Percentiles rank a stretch among this genome's conserved stretches.
Evolutionary conservation across 2,113 vertebrate species (phyloP).

Genomic region (Carettochelys insculpta): DNA sequence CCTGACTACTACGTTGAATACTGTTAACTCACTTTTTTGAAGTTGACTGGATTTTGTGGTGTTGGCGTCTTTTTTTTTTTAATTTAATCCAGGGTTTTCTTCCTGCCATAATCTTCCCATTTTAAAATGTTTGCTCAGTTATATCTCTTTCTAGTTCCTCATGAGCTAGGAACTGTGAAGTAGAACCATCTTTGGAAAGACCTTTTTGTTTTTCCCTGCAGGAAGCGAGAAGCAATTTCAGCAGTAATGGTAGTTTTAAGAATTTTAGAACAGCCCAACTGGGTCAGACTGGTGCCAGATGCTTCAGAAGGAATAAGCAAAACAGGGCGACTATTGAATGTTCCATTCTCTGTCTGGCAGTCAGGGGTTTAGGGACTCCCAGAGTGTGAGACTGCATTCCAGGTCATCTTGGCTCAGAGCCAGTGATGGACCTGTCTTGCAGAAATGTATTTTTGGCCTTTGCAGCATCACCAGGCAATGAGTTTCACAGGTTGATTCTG

Average conservation of each 20-base stretch:
- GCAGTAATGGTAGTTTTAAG: not conserved
- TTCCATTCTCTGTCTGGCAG: not conserved
- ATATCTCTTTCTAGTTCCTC: not conserved
- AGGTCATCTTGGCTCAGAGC: not conserved
- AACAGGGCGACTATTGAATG: not conserved
- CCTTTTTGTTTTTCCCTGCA: constrained; percentile 6
- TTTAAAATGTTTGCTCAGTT: not conserved
- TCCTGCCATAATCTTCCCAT: not conserved
- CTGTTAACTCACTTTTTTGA: not conserved
- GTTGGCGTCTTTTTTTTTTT: not conserved
- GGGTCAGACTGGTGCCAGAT: not conserved
- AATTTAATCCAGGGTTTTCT: constrained; percentile 10
- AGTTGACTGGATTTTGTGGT: not conserved
- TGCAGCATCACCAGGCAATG: not conserved
- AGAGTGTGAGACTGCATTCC: not conserved
- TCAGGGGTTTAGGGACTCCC: not conserved
- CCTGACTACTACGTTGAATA: not conserved
- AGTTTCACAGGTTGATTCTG: not conserved
- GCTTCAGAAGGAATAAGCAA: not conserved
- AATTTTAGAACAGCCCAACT: not conserved
- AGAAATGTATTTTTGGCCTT: not conserved
- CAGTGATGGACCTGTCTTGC: not conserved
- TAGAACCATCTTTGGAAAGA: not conserved
- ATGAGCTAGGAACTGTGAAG: not conserved
- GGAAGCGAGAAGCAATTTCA: constrained; percentile 14